A percentile compares a stretch with the other conserved stretches of the same genome.
phyloP scores from a whole-genome alignment of 2,888 invertebrate species.

The Andrena minutula region DNA sequence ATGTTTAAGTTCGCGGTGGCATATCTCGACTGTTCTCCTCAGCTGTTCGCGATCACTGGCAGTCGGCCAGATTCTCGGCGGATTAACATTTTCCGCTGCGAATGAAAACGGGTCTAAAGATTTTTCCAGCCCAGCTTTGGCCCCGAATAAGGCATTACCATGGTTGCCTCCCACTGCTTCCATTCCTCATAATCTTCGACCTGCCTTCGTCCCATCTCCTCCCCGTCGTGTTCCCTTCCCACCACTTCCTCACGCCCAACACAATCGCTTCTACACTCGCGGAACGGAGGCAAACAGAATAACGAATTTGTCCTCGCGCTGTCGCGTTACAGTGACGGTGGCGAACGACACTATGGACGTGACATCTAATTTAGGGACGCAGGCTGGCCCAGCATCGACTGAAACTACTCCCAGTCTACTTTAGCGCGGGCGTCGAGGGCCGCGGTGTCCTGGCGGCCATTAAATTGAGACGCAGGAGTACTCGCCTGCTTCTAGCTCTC shows the following conservation, averaged over 20 bases:
- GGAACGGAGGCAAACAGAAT: conserved; percentile 37
- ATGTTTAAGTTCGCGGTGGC: conserved; percentile 39
- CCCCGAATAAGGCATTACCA: conserved; percentile 53
- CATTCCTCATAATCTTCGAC: conserved; percentile 51
- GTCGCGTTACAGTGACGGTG: conserved; percentile 35
- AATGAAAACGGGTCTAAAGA: conserved; percentile 43
- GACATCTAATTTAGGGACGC: conserved; percentile 56
- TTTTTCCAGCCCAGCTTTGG: conserved; percentile 19
- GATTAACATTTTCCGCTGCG: conserved; percentile 74
- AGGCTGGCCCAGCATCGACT: conserved; percentile 11
- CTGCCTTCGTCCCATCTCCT: conserved; percentile 36
- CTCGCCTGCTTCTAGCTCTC: conserved; percentile 60
- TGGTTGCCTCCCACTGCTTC: conserved; percentile 11
- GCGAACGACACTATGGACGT: conserved; percentile 48
- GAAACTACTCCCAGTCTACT: conserved; percentile 28
- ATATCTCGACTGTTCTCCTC: conserved; percentile 30
- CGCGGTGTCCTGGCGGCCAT: conserved; percentile 45
- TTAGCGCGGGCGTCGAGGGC: conserved; percentile 29
- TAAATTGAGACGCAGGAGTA: conserved; percentile 63
- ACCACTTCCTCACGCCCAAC: background rate
- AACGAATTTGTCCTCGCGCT: conserved; percentile 48
- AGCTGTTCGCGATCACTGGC: conserved; percentile 67
- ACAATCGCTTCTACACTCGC: conserved; percentile 35
- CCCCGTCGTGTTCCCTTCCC: background rate
- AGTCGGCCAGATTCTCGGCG: conserved; percentile 61